These are phyloP conservation scores for Porites cylindrica DNA, from an alignment of 92 coral and sea anemone genomes.

Conservation along the genomic window DNA sequence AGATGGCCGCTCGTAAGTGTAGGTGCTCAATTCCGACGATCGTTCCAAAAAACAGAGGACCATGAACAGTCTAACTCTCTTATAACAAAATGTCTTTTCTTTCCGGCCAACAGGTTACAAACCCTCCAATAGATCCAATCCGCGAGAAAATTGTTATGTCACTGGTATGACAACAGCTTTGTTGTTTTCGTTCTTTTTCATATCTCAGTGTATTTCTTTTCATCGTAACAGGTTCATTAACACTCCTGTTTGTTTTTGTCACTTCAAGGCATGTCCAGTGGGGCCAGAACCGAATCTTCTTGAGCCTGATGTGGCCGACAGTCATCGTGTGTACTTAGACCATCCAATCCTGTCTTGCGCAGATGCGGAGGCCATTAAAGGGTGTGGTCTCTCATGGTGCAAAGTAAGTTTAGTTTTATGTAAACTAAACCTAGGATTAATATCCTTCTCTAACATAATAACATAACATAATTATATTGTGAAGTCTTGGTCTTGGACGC, in stretches of 20 bases:
- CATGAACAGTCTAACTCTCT: background rate
- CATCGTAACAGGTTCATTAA: background rate
- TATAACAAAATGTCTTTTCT: no score
- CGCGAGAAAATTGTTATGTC: slow-evolving; percentile 96
- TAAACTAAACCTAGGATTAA: no score
- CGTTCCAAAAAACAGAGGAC: no score
- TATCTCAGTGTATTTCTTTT: background rate
- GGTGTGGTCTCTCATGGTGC: slow-evolving; percentile 82
- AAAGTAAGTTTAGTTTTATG: slow-evolving; percentile 61
- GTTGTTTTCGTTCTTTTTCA: background rate
- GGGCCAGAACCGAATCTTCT: slow-evolving; percentile 96
- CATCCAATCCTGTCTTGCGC: slow-evolving; percentile 93
- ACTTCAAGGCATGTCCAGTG: slow-evolving; percentile 91
- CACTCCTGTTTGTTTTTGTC: background rate
- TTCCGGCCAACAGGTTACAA: slow-evolving; percentile 76
- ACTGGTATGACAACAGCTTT: slow-evolving; percentile 54
- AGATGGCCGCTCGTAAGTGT: no score
- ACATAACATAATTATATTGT: no score
- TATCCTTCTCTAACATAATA: no score
- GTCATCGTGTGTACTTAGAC: slow-evolving; percentile 90
- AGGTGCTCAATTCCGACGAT: no score
- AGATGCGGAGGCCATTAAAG: slow-evolving; percentile 84
- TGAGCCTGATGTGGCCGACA: slow-evolving; percentile 76
- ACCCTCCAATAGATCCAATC: slow-evolving; percentile 98
- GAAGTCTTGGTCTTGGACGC: no score